phyloP scores from a whole-genome alignment of 1,140 invertebrate genomes.

The Pollicipes pollicipes region DNA sequence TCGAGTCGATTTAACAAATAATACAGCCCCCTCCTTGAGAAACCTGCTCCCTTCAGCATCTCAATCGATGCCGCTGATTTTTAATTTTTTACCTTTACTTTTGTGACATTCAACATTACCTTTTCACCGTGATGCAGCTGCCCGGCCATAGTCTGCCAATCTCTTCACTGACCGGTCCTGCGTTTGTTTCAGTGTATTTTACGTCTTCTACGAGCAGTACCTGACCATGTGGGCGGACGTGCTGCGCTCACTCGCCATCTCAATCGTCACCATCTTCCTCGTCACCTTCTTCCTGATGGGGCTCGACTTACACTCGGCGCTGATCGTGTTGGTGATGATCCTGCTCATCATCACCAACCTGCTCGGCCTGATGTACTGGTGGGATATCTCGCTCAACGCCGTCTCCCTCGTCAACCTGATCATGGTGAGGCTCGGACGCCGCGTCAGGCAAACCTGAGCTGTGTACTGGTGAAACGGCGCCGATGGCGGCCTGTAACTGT shows the following conservation, averaged over 20 bases:
- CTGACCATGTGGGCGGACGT: conserved; percentile 65
- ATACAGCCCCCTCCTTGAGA: no score
- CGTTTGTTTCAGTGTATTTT: conserved; percentile 52
- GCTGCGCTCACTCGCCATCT: conserved; percentile 47
- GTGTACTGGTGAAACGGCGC: no score
- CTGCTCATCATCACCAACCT: conserved; percentile 61
- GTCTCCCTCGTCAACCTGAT: conserved; percentile 88
- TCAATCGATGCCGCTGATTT: no score
- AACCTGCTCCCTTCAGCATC: no score
- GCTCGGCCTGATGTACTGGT: conserved; percentile 74
- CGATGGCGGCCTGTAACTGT: no score
- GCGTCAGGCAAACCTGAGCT: background rate
- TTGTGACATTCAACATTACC: no score
- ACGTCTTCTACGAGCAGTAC: conserved; percentile 90
- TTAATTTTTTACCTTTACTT: no score
- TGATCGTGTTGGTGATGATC: conserved; percentile 53
- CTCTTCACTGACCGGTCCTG: no score
- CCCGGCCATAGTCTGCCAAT: no score
- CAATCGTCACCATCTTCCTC: conserved; percentile 53
- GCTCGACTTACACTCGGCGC: conserved; percentile 59
- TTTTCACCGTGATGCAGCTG: no score
- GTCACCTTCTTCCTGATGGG: conserved; percentile 70
- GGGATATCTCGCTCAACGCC: conserved; percentile 73
- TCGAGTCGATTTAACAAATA: no score
- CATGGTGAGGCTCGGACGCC: conserved; percentile 46